Conservation (phyloP, 2,888 invertebrate species). For the Alcis repandata region DNA sequence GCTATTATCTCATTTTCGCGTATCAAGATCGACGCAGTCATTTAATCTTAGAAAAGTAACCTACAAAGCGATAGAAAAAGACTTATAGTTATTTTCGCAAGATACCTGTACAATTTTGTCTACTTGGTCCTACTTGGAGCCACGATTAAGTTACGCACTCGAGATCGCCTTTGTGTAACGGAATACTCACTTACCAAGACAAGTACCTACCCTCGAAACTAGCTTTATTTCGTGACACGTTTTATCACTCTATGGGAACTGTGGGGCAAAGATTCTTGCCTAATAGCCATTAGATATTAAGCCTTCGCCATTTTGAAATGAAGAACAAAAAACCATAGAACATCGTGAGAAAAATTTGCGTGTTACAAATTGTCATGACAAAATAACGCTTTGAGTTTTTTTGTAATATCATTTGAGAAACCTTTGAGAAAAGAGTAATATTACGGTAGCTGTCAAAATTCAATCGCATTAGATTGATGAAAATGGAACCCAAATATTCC, state of each 20-base stretch:
- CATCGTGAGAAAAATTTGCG: constrained; percentile 41
- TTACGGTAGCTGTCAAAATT: neutral
- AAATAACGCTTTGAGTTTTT: neutral
- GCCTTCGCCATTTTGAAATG: constrained; percentile 41
- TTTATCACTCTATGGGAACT: constrained; percentile 46
- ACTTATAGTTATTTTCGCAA: neutral
- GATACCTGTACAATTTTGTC: neutral
- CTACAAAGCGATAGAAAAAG: too few relatives aligned
- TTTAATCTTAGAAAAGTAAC: too few relatives aligned
- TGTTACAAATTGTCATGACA: constrained; percentile 34
- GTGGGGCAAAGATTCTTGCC: constrained; percentile 37
- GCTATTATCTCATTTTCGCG: too few relatives aligned
- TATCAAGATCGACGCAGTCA: too few relatives aligned
- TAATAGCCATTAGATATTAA: constrained; percentile 36
- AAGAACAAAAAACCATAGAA: constrained; percentile 37
- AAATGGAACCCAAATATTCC: too few relatives aligned
- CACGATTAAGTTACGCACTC: constrained; percentile 10
- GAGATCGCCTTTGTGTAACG: constrained; percentile 37
- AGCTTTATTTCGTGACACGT: constrained; percentile 40
- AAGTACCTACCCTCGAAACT: constrained; percentile 17
- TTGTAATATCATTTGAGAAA: neutral
- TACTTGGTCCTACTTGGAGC: neutral
- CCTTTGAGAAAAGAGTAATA: neutral
- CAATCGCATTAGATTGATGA: neutral
- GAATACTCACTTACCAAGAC: constrained; percentile 31